Percentiles rank a stretch among this genome's conserved stretches.
Conservation (phyloP, 2,113 vertebrate genomes). For the Capreolus pygargus region DNA sequence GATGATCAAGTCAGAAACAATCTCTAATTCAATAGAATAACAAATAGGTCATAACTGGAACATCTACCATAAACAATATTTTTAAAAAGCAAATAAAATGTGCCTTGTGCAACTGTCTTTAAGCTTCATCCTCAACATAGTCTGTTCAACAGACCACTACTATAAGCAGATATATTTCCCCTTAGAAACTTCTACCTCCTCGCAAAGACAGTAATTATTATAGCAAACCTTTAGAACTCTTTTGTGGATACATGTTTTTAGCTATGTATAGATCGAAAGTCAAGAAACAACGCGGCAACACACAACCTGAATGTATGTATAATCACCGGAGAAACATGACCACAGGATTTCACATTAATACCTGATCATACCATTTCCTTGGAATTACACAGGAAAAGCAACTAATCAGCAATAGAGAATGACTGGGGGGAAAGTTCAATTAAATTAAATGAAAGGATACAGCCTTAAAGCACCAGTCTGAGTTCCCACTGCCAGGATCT, state of each 20-base stretch:
- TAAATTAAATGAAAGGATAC: conserved; percentile 92
- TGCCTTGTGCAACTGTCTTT: background rate
- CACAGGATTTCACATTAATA: background rate
- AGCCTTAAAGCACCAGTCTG: conserved; percentile 95
- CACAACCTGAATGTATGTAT: background rate
- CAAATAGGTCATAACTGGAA: background rate
- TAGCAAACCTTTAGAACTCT: background rate
- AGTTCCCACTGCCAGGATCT: conserved; percentile 97
- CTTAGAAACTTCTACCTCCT: background rate
- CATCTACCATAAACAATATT: background rate
- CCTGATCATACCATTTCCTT: conserved; percentile 22
- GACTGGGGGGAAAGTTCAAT: background rate
- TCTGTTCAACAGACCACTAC: background rate
- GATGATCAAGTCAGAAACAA: conserved; percentile 6
- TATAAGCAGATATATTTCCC: background rate
- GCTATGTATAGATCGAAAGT: background rate
- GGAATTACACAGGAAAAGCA: background rate
- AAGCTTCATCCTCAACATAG: background rate
- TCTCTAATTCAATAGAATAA: conserved; percentile 1
- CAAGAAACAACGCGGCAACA: background rate
- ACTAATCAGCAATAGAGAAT: background rate
- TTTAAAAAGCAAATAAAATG: background rate
- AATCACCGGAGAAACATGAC: conserved; percentile 10
- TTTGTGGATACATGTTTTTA: background rate
- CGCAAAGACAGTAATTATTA: background rate